These are phyloP conservation scores for Rhinophrynus dorsalis DNA, from an alignment of 2,797 vertebrate genomes.

Conservation along the genomic window DNA sequence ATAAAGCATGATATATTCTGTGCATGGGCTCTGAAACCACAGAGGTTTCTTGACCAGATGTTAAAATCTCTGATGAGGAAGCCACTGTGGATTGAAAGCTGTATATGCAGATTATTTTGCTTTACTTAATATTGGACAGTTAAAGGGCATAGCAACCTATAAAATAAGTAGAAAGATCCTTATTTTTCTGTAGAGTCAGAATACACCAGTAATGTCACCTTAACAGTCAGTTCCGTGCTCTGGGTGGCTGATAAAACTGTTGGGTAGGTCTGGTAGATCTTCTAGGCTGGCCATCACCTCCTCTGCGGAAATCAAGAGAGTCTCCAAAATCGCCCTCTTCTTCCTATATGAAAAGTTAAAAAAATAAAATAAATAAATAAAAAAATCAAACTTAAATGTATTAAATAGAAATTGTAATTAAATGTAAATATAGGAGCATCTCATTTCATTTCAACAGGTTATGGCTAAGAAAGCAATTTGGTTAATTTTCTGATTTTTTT, in stretches of 20 bases:
- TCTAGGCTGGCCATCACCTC: constrained; percentile 92
- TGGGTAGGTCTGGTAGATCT: constrained; percentile 89
- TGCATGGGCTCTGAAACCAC: too few species aligned
- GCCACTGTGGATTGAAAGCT: too few species aligned
- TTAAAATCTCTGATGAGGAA: too few species aligned
- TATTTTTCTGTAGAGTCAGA: neutral
- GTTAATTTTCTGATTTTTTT: too few species aligned
- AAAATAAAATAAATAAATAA: neutral
- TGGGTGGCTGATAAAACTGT: constrained; percentile 95
- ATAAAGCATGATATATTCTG: too few species aligned
- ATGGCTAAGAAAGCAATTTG: too few species aligned
- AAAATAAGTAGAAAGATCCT: too few species aligned
- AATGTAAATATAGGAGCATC: too few species aligned
- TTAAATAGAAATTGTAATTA: neutral
- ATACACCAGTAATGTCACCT: constrained; percentile 23
- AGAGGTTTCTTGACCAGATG: too few species aligned
- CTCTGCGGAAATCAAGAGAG: constrained; percentile 91
- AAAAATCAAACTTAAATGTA: neutral
- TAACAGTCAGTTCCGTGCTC: constrained; percentile 86
- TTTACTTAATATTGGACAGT: too few species aligned
- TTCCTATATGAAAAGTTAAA: constrained; percentile 70
- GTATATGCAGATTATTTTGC: too few species aligned
- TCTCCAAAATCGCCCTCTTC: constrained; percentile 89
- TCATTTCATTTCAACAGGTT: too few species aligned
- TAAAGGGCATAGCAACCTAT: neutral